These are phyloP conservation scores for Galago senegalensis DNA, from an alignment of 2,797 vertebrate genomes.

Conservation along the genomic window DNA sequence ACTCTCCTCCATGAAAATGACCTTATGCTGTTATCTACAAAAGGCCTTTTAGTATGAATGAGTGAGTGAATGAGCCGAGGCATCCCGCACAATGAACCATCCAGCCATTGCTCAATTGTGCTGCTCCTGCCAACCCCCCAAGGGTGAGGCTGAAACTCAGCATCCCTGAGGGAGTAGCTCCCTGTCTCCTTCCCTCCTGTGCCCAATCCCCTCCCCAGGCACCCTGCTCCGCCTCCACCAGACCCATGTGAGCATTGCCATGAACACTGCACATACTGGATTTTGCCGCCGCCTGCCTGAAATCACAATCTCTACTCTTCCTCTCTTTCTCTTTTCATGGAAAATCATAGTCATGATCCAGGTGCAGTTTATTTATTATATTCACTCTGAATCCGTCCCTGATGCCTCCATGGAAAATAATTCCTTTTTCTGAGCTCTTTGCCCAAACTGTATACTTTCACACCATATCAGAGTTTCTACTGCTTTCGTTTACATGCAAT, in stretches of 20 bases:
- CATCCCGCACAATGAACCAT: fast-evolving
- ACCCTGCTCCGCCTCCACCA: too few relatives aligned
- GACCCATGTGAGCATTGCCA: neutral
- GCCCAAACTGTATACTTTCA: neutral
- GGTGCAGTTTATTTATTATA: too few relatives aligned
- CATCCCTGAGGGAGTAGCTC: neutral
- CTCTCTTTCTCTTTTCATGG: neutral
- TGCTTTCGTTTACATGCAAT: too few relatives aligned
- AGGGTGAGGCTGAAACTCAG: neutral
- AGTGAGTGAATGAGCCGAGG: neutral
- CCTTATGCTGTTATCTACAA: neutral
- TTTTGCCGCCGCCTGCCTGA: neutral
- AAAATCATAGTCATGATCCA: neutral
- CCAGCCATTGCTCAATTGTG: neutral
- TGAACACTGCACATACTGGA: too few relatives aligned
- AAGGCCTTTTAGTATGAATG: neutral
- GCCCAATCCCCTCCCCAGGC: neutral
- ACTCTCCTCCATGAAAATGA: neutral
- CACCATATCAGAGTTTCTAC: too few relatives aligned
- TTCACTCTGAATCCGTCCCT: neutral
- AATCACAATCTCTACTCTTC: neutral
- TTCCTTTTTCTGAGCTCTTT: neutral
- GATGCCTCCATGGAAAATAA: neutral
- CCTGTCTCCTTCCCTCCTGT: neutral
- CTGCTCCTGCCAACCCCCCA: neutral